Conservation (phyloP, 2,797 vertebrate genomes). For the Anas bahamensis region DNA sequence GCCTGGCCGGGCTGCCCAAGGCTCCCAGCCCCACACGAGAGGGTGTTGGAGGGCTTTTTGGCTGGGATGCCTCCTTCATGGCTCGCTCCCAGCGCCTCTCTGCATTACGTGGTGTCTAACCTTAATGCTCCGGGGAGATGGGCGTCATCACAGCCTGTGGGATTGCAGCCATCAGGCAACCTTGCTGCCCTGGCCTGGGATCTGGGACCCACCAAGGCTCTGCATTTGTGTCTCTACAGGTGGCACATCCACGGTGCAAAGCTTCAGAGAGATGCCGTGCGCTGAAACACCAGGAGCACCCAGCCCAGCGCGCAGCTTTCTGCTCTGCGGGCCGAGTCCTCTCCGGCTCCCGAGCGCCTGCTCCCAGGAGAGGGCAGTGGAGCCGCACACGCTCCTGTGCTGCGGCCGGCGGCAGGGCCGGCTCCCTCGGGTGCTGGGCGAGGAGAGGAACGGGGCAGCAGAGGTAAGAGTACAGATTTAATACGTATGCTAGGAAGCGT, state of each 20-base stretch:
- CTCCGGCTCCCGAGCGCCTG: not conserved
- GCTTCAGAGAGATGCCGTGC: rapidly evolving
- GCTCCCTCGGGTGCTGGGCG: rapidly evolving
- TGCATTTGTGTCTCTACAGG: not conserved
- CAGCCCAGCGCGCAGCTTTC: not conserved
- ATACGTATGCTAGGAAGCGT: not conserved
- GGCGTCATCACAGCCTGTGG: not conserved
- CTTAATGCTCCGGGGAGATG: not conserved
- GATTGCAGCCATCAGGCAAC: not conserved
- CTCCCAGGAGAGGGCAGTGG: slow-evolving; percentile 71
- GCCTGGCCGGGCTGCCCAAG: not conserved
- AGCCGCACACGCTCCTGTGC: not conserved
- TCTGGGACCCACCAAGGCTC: not conserved
- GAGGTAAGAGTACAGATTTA: not conserved
- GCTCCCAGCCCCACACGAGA: not conserved
- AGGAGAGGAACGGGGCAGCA: not conserved
- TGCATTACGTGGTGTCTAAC: rapidly evolving
- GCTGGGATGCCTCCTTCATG: not conserved
- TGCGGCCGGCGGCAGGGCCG: not conserved
- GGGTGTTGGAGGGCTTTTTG: not conserved
- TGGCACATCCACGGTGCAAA: not conserved
- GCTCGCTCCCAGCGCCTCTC: not conserved
- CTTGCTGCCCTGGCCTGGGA: not conserved
- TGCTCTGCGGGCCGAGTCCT: not conserved
- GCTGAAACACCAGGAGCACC: not conserved